Base-by-base conservation (phyloP, 2,888 invertebrate species). In the Miltochrista miniata region DNA sequence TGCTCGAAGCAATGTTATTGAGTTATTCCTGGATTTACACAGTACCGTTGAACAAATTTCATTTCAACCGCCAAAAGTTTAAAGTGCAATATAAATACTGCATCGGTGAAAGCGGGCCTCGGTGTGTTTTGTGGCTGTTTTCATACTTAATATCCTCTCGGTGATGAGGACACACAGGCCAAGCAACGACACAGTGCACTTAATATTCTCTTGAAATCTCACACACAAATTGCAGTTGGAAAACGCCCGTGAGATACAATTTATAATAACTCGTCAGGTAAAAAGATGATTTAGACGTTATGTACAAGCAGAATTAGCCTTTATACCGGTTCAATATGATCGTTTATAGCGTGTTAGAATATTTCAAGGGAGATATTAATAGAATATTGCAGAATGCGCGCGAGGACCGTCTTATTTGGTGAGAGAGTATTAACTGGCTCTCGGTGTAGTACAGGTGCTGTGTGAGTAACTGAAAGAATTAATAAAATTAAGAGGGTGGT, bases 61-160 rank as follows among this genome's bases (percentile, higher is more conserved):
- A 85, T 87, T 85, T 83, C 70, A 84, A 81, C 83, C 73, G 74
- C 77, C 76, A 73, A 81, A 84, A 83, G 80, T 85, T 83, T 83
- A 81, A 79, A 88, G 83, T 85, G 82, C 81, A 84, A 80, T 79
- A 81, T 81, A 80, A 87, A 83, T 79, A 82, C 70, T 73, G 79
- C 74, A 70, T 72, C 66, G 68, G 68, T 69, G 58, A 77, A 72
- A 70, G 71, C 68, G 66, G 65, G 63, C 58, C 62, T 54, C 62
- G 51, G 64, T 68, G 68, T 37, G 30, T 45, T 35, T 24, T 30
- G 15, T 45, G 36, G 29, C 45, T 30, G 45, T 70, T 64, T 65
- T 71, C 70, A 67, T 70, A 70, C 72, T 74, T 68, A 61, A 56
- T 43, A 50, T 51, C 51, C 54, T 48, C 66, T 60, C 57, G 54